Conservation (phyloP, 2,888 invertebrate species). For the Athetis lepigone region DNA sequence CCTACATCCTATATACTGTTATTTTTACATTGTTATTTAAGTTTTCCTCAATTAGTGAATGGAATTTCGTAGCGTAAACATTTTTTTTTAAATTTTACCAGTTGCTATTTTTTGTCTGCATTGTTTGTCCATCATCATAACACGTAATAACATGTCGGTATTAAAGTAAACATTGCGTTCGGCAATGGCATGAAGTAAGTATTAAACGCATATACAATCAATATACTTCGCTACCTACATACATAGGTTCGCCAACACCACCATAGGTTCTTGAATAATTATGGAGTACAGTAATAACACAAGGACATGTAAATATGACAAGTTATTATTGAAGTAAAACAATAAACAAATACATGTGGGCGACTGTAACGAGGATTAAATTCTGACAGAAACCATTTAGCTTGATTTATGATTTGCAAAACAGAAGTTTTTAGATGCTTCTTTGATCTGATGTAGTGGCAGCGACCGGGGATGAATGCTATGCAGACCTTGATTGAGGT, state of each 20-base stretch:
- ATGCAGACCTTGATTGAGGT: conserved; percentile 25
- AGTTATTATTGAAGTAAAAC: conserved; percentile 37
- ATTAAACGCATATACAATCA: conserved; percentile 49
- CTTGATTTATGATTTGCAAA: conserved; percentile 18
- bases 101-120: conserved; percentile 13
- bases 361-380: conserved; percentile 23
- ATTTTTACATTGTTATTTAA: neutral
- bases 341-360: conserved; percentile 33
- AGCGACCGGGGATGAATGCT: conserved; percentile 19
- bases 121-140: conserved; percentile 14
- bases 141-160: conserved; percentile 21
- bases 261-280: conserved; percentile 45
- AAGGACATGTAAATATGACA: conserved; percentile 42
- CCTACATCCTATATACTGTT: neutral
- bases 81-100: conserved; percentile 2
- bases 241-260: conserved; percentile 10
- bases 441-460: conserved; percentile 21
- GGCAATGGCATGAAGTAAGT: conserved; percentile 45
- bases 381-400: conserved; percentile 24
- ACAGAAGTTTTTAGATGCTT: conserved; percentile 7
- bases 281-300: conserved; percentile 50
- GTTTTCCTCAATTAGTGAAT: neutral
- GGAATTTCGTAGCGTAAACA: neutral
- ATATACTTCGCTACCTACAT: too few species aligned
- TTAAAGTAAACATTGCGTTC: conserved; percentile 39